Evolutionary conservation across 2,113 vertebrate genomes (phyloP).

Genomic region (Stigmatopora nigra): DNA sequence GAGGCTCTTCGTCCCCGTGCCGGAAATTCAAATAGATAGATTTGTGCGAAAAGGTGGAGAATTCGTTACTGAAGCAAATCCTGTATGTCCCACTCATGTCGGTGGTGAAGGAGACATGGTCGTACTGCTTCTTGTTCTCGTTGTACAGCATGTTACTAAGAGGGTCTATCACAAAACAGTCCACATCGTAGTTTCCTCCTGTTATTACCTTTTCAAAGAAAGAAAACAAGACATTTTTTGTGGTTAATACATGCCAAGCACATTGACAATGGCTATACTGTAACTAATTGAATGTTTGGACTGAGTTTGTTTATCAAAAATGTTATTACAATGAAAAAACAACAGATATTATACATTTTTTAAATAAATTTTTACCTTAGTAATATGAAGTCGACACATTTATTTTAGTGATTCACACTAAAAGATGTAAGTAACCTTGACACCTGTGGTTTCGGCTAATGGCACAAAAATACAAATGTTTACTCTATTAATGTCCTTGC

Average conservation of each 20-base stretch:
- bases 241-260: neutral
- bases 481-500: no score
- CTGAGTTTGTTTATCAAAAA: no score
- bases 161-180: slow-evolving; percentile 82
- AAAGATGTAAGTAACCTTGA: no score
- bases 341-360: no score
- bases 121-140: slow-evolving; percentile 83
- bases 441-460: no score
- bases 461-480: no score
- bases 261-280: neutral
- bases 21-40: slow-evolving; percentile 82
- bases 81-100: slow-evolving; percentile 73
- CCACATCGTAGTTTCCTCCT: slow-evolving; percentile 89
- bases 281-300: neutral
- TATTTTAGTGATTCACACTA: no score
- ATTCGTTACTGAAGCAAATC: slow-evolving; percentile 91
- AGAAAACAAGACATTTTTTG: neutral
- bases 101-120: slow-evolving; percentile 76
- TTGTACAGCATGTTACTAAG: slow-evolving; percentile 70
- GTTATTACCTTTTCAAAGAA: slow-evolving; percentile 75
- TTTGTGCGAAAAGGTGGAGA: slow-evolving; percentile 88
- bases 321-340: no score
- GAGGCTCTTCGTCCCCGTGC: slow-evolving; percentile 72
- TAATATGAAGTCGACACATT: no score
- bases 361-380: no score